A percentile compares a stretch with the other conserved stretches of the same genome.
Conservation (phyloP, 2,888 invertebrate species). For the Callimorpha dominula region DNA sequence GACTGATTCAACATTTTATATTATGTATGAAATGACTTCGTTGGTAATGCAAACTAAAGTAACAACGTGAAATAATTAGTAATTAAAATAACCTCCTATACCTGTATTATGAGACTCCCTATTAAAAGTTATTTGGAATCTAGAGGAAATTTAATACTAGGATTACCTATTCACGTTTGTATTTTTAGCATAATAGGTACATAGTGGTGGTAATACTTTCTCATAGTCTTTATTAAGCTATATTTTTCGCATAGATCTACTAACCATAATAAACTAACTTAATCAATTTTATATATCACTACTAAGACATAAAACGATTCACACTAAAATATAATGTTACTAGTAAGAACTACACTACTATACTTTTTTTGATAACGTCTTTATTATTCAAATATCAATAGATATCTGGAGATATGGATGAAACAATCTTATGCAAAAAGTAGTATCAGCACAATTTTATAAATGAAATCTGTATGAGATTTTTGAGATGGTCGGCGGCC, state of each 20-base stretch:
- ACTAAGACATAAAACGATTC: too few species aligned
- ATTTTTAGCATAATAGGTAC: neutral
- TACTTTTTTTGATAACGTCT: neutral
- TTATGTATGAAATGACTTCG: neutral
- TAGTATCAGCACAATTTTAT: neutral
- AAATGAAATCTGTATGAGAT: neutral
- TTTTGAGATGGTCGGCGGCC: conserved; percentile 60
- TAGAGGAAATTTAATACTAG: neutral
- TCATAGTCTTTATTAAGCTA: neutral
- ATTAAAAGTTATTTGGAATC: neutral
- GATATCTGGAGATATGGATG: neutral
- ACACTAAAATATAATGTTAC: too few species aligned
- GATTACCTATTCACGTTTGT: neutral
- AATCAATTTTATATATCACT: neutral
- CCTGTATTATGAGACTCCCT: too few species aligned
- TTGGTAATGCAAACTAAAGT: neutral
- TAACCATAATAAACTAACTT: neutral
- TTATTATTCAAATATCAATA: neutral
- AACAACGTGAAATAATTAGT: neutral
- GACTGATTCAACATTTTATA: neutral
- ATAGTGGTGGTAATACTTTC: neutral
- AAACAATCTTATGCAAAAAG: neutral
- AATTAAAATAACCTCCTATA: neutral
- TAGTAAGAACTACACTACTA: neutral
- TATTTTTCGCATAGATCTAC: neutral